Percentiles rank a stretch among this genome's conserved stretches.
Evolutionary conservation across 2,113 vertebrate genomes (phyloP).

Genomic region (Phaethornis superciliosus): DNA sequence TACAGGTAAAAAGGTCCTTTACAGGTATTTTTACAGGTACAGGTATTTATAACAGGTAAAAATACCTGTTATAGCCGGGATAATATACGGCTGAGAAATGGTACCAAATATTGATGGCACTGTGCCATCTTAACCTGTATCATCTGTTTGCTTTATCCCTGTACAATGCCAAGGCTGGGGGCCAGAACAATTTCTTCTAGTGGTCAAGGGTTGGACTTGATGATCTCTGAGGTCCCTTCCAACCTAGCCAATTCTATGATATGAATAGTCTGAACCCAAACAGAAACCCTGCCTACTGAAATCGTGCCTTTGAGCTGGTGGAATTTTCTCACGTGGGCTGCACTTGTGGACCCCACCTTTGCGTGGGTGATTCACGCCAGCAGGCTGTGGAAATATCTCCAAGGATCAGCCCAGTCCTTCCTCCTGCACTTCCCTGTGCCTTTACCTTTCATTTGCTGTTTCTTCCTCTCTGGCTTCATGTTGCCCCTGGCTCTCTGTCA

Average conservation of each 20-base stretch:
- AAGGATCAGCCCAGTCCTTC: neutral
- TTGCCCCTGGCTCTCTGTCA: neutral
- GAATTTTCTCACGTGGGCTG: neutral
- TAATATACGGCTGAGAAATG: neutral
- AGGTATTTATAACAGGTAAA: too few relatives aligned
- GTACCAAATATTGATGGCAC: neutral
- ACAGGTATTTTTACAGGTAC: too few relatives aligned
- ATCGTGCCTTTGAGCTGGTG: neutral
- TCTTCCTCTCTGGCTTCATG: neutral
- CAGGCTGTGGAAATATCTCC: neutral
- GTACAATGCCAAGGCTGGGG: neutral
- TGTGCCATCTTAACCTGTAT: neutral
- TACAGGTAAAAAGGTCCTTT: too few relatives aligned
- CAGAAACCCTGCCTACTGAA: neutral
- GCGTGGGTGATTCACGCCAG: neutral
- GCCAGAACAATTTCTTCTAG: neutral
- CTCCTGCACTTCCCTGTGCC: neutral
- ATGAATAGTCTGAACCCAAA: neutral
- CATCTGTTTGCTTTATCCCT: accelerated
- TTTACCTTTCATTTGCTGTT: neutral
- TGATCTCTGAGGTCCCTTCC: too few relatives aligned
- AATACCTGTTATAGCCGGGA: neutral
- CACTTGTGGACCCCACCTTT: neutral
- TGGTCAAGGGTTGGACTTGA: too few relatives aligned
- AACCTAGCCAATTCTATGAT: too few relatives aligned